phyloP scores from a whole-genome alignment of 1,140 invertebrate genomes.

The Heliconius himera region DNA sequence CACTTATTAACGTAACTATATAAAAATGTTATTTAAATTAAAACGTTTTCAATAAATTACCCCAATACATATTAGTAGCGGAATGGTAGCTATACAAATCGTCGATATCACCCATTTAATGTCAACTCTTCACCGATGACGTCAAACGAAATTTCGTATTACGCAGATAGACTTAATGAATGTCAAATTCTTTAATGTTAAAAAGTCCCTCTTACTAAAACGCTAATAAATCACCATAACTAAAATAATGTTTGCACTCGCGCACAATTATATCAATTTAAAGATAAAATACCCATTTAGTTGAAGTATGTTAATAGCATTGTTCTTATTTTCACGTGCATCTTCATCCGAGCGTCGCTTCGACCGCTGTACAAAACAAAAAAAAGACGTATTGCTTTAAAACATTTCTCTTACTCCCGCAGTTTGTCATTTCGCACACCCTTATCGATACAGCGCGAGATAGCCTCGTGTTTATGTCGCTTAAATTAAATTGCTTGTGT shows the following conservation, averaged over 20 bases:
- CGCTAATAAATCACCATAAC: background rate
- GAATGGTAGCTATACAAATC: background rate
- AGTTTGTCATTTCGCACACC: slow-evolving; percentile 76
- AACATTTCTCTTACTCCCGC: slow-evolving; percentile 68
- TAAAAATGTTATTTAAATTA: no score
- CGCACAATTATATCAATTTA: slow-evolving; percentile 9
- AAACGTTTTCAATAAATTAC: background rate
- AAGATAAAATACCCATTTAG: slow-evolving; percentile 16
- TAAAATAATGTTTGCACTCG: background rate
- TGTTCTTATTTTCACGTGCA: slow-evolving; percentile 56
- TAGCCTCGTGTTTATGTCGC: slow-evolving; percentile 74
- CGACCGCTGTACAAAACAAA: slow-evolving; percentile 60
- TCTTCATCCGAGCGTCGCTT: slow-evolving; percentile 49
- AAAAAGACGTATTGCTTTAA: slow-evolving; percentile 72
- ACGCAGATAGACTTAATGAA: background rate
- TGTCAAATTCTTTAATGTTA: background rate
- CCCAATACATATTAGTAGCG: background rate
- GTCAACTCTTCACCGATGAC: background rate
- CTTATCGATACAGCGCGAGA: slow-evolving; percentile 76
- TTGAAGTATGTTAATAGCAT: slow-evolving; percentile 33
- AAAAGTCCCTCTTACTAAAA: background rate
- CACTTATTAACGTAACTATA: no score
- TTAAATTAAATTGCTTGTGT: slow-evolving; percentile 77
- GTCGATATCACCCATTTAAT: background rate
- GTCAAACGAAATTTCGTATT: background rate